Percentiles rank a stretch among this genome's conserved stretches.
Conservation (phyloP, 2,113 vertebrate species). For the Notothenia rossii region DNA sequence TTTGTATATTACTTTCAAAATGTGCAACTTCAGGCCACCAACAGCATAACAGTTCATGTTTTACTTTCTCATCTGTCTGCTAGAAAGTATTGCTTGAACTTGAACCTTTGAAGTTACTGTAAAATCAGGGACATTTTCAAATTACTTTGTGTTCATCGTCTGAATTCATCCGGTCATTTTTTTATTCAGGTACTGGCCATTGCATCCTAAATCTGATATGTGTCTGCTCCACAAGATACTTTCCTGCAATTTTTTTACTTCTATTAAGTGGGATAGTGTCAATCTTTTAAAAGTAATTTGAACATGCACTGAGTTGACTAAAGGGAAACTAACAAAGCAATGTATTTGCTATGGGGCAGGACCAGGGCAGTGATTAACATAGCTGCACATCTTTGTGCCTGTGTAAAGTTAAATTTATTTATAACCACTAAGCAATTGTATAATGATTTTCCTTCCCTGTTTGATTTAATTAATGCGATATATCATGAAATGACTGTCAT, state of each 20-base stretch:
- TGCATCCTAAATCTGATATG: conserved; percentile 85
- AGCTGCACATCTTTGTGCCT: conserved; percentile 72
- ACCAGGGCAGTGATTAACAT: conserved; percentile 68
- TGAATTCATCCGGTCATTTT: conserved; percentile 86
- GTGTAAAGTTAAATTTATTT: conserved; percentile 81
- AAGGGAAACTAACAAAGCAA: conserved; percentile 86
- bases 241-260: conserved; percentile 51
- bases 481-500: conserved; percentile 33
- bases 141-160: conserved; percentile 86
- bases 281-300: conserved; percentile 73
- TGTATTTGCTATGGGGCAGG: conserved; percentile 64
- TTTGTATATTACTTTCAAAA: conserved; percentile 83
- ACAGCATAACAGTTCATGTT: conserved; percentile 76
- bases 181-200: conserved; percentile 80
- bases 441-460: conserved; percentile 61
- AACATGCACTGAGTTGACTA: conserved; percentile 93
- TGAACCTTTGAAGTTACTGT: conserved; percentile 87
- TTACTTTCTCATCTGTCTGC: conserved; percentile 89
- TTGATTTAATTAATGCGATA: conserved; percentile 73
- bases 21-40: conserved; percentile 71
- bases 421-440: conserved; percentile 85
- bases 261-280: conserved; percentile 62
- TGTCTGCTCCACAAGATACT: conserved; percentile 79
- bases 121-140: conserved; percentile 97
- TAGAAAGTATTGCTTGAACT: conserved; percentile 95